Percentiles rank a stretch among this genome's conserved stretches.
These are phyloP conservation scores for Brachionus paranguensis DNA, from an alignment of 1,140 invertebrate genomes.

Conservation along the genomic window DNA sequence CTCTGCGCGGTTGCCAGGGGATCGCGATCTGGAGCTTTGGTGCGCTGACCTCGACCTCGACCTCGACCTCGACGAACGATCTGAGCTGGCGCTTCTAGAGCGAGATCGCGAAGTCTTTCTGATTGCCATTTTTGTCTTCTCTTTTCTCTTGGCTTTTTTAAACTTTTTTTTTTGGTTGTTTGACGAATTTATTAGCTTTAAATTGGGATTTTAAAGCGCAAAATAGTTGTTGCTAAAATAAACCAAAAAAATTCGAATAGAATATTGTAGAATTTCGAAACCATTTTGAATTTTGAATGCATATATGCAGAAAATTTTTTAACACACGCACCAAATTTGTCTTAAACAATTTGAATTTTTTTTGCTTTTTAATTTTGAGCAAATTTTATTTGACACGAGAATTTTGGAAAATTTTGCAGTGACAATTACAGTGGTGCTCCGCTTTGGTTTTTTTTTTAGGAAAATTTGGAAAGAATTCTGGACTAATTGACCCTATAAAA, in stretches of 20 bases:
- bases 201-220: background rate
- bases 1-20: background rate
- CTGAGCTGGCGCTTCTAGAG: background rate
- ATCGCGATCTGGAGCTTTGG: background rate
- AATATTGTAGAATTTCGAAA: constrained; percentile 33
- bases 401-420: no score
- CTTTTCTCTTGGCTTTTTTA: background rate
- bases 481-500: no score
- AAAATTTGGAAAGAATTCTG: no score
- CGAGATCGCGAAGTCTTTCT: background rate
- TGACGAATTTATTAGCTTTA: background rate
- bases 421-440: no score
- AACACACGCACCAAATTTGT: background rate
- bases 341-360: background rate
- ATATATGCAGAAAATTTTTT: background rate
- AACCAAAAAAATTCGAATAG: background rate
- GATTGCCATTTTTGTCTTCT: background rate
- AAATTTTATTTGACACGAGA: background rate
- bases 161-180: background rate
- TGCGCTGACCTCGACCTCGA: background rate
- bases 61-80: background rate
- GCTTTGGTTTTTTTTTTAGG: no score
- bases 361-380: background rate
- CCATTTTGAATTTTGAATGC: background rate
- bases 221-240: background rate